Percentiles rank a stretch among this genome's conserved stretches.
phyloP scores from a whole-genome alignment of 2,113 vertebrate genomes.

The Pseudorasbora parva region DNA sequence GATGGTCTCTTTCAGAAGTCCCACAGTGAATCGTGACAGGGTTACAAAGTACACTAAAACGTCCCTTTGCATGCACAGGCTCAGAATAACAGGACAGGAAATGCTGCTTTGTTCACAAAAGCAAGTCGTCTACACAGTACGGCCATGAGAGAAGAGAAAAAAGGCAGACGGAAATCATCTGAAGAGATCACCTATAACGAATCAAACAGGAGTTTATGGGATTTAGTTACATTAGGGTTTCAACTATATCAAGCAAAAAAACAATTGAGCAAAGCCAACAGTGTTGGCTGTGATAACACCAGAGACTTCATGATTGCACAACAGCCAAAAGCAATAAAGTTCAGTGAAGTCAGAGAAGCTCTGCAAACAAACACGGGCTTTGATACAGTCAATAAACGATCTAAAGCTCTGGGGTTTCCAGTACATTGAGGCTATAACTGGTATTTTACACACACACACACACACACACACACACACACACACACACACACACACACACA shows the following conservation, averaged over 20 bases:
- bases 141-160: neutral
- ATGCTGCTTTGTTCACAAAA: neutral
- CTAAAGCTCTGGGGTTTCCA: neutral
- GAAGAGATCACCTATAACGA: neutral
- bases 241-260: conserved; percentile 10
- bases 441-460: no score
- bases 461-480: no score
- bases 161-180: neutral
- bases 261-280: neutral
- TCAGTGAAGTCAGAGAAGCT: conserved; percentile 13
- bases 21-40: conserved; percentile 18
- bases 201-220: neutral
- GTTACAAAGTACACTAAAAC: conserved; percentile 20
- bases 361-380: conserved; percentile 10
- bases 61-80: conserved; percentile 2
- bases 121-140: neutral
- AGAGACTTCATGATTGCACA: conserved; percentile 1
- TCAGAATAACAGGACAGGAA: neutral
- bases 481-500: no score
- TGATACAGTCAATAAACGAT: neutral
- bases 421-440: neutral
- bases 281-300: neutral
- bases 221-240: neutral
- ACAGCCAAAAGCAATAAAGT: conserved; percentile 10
- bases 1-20: neutral